These are phyloP conservation scores for Amphiprion ocellaris DNA, from an alignment of 2,113 vertebrate genomes.

Conservation along the genomic window DNA sequence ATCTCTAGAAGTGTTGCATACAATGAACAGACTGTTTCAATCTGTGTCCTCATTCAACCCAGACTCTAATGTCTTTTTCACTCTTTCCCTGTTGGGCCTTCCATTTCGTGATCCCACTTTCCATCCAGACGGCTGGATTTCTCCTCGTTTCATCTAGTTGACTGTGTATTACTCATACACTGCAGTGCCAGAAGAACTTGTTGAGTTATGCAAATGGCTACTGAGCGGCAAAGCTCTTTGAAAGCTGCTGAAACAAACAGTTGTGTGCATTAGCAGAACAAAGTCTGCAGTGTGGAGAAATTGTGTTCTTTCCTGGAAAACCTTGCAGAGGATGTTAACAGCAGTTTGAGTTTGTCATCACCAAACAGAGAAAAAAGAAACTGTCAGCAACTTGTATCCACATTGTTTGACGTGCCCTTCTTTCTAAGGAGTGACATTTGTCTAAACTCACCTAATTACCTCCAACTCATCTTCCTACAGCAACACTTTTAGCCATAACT, in stretches of 20 bases:
- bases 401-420: not conserved
- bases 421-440: too few species aligned
- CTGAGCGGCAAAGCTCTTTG: slow-evolving; percentile 33
- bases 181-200: slow-evolving; percentile 38
- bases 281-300: slow-evolving; percentile 14
- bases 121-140: slow-evolving; percentile 14
- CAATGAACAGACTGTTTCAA: not conserved
- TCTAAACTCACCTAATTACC: too few species aligned
- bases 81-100: slow-evolving; percentile 16
- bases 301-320: slow-evolving; percentile 24
- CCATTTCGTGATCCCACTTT: slow-evolving; percentile 7
- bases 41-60: slow-evolving; percentile 25
- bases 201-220: slow-evolving; percentile 53
- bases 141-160: slow-evolving; percentile 50
- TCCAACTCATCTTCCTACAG: too few species aligned
- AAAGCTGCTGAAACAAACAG: slow-evolving; percentile 37
- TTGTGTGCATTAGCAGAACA: slow-evolving; percentile 45
- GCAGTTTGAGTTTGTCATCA: slow-evolving; percentile 18
- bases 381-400: not conserved
- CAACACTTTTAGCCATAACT: too few species aligned
- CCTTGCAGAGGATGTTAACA: slow-evolving; percentile 11
- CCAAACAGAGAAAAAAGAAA: slow-evolving; percentile 29
- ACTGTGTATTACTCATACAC: slow-evolving; percentile 16
- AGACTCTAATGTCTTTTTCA: not conserved
- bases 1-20: not conserved